Conservation (phyloP, 2,113 vertebrate species). For the Ceyx margarethae region DNA sequence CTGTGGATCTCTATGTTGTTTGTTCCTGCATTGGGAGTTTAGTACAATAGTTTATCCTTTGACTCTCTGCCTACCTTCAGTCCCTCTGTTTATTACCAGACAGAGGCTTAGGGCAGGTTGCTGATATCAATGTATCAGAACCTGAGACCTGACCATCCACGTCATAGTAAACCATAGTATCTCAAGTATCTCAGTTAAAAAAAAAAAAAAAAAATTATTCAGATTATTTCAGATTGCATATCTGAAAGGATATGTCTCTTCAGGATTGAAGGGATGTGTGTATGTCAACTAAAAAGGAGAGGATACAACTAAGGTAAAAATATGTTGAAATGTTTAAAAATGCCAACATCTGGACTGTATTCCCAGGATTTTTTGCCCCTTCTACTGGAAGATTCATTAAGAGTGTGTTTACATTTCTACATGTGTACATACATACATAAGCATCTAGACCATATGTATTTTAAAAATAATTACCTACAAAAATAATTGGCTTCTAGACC, state of each 20-base stretch:
- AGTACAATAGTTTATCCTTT: not conserved
- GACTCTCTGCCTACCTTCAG: not conserved
- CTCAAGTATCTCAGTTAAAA: not conserved
- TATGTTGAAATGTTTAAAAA: not conserved
- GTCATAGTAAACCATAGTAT: not conserved
- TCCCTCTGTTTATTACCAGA: not conserved
- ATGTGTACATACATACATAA: not conserved
- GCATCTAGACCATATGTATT: not conserved
- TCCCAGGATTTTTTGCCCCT: not conserved
- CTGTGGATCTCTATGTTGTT: not conserved
- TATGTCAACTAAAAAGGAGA: not conserved
- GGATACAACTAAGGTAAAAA: not conserved
- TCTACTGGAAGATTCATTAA: not conserved
- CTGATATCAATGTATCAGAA: not conserved
- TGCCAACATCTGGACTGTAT: not conserved
- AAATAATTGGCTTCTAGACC: not conserved
- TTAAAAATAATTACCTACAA: constrained; percentile 34
- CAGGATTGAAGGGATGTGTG: not conserved
- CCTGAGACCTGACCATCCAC: not conserved
- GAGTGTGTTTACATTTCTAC: not conserved
- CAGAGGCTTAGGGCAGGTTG: not conserved
- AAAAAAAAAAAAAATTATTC: no score
- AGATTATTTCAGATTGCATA: not conserved
- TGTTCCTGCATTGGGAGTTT: not conserved
- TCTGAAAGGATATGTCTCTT: not conserved